A percentile compares a stretch with the other conserved stretches of the same genome.
These are phyloP conservation scores for Sinocyclocheilus anshuiensis DNA, from an alignment of 2,113 vertebrate genomes.

Conservation along the genomic window DNA sequence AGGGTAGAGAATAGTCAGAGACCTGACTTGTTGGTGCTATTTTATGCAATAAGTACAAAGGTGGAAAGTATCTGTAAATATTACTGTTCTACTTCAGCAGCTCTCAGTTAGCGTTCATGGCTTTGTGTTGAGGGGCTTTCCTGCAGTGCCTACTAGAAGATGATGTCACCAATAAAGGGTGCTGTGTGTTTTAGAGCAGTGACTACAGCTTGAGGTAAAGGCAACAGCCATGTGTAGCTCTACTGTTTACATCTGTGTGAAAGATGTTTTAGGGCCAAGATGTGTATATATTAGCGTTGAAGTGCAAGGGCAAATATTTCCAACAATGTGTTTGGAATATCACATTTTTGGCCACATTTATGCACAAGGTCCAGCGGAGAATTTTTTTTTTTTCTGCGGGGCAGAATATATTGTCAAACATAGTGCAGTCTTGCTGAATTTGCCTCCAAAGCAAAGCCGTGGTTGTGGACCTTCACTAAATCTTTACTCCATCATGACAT, in stretches of 20 bases:
- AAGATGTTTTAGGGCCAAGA: conserved; percentile 17
- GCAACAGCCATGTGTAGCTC: background rate
- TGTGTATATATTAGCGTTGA: conserved; percentile 6
- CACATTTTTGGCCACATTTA: background rate
- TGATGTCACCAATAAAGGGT: conserved; percentile 5
- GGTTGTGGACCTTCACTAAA: no score
- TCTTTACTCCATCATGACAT: no score
- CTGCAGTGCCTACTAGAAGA: background rate
- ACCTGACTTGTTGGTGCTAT: background rate
- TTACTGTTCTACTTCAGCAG: background rate
- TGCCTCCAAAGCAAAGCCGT: no score
- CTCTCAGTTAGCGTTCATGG: no score
- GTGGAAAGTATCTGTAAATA: background rate
- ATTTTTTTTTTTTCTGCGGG: no score
- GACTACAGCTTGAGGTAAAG: background rate
- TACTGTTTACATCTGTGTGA: background rate
- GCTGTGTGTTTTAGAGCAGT: background rate
- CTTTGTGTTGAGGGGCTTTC: background rate
- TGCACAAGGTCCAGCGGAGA: background rate
- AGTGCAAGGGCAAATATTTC: background rate
- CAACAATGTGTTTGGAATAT: conserved; percentile 19
- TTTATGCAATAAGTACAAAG: no score
- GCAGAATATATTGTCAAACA: no score
- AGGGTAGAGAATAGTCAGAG: background rate
- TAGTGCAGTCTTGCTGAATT: no score